These are phyloP conservation scores for Pristionchus maxplancki DNA, from an alignment of 2,888 invertebrate species.

Conservation along the genomic window DNA sequence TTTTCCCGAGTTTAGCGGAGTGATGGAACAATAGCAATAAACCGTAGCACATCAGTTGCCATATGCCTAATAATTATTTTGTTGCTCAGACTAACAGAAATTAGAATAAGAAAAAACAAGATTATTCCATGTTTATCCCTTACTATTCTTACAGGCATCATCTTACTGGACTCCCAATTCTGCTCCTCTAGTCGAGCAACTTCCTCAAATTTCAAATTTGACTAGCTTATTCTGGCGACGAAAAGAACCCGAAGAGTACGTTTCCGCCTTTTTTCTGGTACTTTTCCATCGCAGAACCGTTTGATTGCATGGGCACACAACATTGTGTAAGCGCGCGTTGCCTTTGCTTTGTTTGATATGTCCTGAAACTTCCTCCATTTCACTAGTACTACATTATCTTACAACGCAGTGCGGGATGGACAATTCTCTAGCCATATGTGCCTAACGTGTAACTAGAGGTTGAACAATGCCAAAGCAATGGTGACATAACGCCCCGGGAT, in stretches of 20 bases:
- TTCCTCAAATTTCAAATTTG: background rate
- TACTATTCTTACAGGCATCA: background rate
- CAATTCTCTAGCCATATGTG: background rate
- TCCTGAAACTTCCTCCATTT: background rate
- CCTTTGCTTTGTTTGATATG: background rate
- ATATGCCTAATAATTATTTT: too few species aligned
- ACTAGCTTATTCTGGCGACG: background rate
- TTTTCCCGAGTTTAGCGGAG: too few species aligned
- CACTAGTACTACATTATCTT: too few species aligned
- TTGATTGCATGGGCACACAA: background rate
- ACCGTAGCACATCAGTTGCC: too few species aligned
- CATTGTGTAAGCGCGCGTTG: background rate
- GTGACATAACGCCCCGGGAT: background rate
- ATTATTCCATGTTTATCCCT: background rate
- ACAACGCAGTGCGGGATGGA: too few species aligned
- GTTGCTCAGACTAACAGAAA: background rate
- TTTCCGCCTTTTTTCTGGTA: background rate
- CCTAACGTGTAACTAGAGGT: background rate
- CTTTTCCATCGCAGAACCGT: background rate
- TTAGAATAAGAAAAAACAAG: background rate
- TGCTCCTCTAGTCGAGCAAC: background rate
- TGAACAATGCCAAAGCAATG: background rate
- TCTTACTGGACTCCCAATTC: constrained; percentile 21
- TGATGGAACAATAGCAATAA: too few species aligned
- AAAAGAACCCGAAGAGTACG: background rate